Evolutionary conservation across 2,888 invertebrate genomes (phyloP).

Genomic region (Nephrotoma flavescens): DNA sequence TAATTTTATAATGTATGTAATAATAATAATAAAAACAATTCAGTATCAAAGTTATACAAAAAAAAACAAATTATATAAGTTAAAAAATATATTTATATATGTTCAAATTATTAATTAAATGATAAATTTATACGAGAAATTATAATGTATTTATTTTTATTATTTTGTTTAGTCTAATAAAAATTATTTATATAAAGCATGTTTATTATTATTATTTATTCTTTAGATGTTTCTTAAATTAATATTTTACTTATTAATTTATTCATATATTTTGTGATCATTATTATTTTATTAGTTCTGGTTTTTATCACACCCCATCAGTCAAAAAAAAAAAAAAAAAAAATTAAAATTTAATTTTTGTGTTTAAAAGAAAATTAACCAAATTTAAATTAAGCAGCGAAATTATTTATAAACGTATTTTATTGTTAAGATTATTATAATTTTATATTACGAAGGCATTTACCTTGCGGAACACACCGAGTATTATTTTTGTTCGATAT

Average conservation of each 20-base stretch:
- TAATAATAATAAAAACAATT: not conserved
- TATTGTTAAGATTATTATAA: not conserved
- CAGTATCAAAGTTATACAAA: not conserved
- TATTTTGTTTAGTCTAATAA: not conserved
- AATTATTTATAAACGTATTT: not conserved
- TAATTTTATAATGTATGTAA: not conserved
- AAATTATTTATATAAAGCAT: not conserved
- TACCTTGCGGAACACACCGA: not conserved
- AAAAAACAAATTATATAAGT: not conserved
- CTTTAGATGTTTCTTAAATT: not conserved
- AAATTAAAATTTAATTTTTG: not conserved
- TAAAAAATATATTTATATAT: not conserved
- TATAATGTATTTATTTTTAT: not conserved
- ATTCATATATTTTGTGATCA: not conserved
- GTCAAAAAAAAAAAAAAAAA: not conserved
- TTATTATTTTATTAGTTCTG: not conserved
- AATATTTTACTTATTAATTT: not conserved
- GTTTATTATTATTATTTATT: not conserved
- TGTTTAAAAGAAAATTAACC: not conserved
- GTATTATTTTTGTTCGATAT: not conserved
- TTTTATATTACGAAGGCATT: not conserved
- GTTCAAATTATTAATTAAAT: not conserved
- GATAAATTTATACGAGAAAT: not conserved
- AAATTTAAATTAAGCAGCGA: not conserved
- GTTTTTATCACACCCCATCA: not conserved